Base-by-base conservation (phyloP, 2,113 vertebrate species). In the Pseudorasbora parva region DNA sequence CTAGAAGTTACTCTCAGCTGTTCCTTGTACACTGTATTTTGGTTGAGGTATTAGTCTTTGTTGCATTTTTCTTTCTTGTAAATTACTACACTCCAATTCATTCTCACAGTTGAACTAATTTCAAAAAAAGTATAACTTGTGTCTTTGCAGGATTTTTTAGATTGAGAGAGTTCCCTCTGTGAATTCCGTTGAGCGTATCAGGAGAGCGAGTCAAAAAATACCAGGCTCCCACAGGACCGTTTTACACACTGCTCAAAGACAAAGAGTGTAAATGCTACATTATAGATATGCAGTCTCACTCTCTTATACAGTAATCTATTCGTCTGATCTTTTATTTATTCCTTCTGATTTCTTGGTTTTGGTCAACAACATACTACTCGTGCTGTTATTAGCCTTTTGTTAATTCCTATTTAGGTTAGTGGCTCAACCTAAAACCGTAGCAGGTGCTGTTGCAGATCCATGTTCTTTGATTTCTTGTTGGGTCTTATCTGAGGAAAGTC, bases 351-450 rank as follows among this genome's bases (percentile, higher is more conserved):
- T 15, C 27, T 14, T 12, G 17, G n/a, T 25, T 8, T 45, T 73
- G 2, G 43, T 17, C 43, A 25, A 25, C n/a, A 23, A 3, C 51
- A 57, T 12, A 1, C 25, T 8, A 5, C 4, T 33, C 1, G 6
- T 37, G n/a, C n/a, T 60, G 11, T 14, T 51, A 60, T 51, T 54
- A 27, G 85, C 12, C 60, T 23, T 23, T 21, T 82, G 49, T 85
- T 37, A 79, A 86, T 81, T 81, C 73, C 74, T 74, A 83, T 89
- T 86, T 81, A 74, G 89, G 86, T 87, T 85, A 85, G 76, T 85
- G 12, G 82, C 47, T 21, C 25, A 19, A 25, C 17, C 4, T 7
- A 30, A 37, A 54, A 10, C 11, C 30, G n/a, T 72, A 71, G 11
- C 41, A 82, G 57, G 25, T 47, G 25, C 30, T 66, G 51, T 19